Percentiles rank a stretch among this genome's conserved stretches.
Evolutionary conservation across 2,113 vertebrate genomes (phyloP).

Genomic region (Elephantulus edwardii): DNA sequence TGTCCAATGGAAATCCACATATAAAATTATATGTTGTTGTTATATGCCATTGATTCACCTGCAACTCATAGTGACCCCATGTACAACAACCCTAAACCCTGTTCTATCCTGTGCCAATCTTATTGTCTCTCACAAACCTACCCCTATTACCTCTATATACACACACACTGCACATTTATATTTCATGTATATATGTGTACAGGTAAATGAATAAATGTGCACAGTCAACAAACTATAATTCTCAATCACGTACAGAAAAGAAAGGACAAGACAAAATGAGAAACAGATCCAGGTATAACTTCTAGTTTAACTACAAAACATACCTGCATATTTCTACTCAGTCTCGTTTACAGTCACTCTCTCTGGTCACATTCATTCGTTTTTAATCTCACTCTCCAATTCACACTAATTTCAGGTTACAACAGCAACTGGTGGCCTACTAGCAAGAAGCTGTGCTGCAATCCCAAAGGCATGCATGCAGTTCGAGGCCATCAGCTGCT

Average conservation of each 20-base stretch:
- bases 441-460: too few relatives aligned
- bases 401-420: not conserved
- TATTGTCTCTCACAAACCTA: too few relatives aligned
- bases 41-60: too few relatives aligned
- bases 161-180: not conserved
- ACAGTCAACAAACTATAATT: not conserved
- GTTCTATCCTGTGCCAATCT: too few relatives aligned
- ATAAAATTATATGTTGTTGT: not conserved
- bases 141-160: too few relatives aligned
- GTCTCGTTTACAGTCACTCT: not conserved
- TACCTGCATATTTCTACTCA: not conserved
- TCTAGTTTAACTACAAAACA: not conserved
- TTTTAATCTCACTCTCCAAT: not conserved
- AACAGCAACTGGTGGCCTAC: too few relatives aligned
- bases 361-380: not conserved
- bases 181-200: not conserved
- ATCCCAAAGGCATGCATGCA: too few relatives aligned
- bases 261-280: not conserved
- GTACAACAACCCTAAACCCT: too few relatives aligned
- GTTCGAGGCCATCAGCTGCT: too few relatives aligned
- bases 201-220: not conserved
- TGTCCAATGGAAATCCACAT: constrained; percentile 60
- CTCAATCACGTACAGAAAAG: not conserved
- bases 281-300: not conserved
- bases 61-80: too few relatives aligned